Evolutionary conservation across 2,113 vertebrate species (phyloP).

Genomic region (Platysternon megacephalum): DNA sequence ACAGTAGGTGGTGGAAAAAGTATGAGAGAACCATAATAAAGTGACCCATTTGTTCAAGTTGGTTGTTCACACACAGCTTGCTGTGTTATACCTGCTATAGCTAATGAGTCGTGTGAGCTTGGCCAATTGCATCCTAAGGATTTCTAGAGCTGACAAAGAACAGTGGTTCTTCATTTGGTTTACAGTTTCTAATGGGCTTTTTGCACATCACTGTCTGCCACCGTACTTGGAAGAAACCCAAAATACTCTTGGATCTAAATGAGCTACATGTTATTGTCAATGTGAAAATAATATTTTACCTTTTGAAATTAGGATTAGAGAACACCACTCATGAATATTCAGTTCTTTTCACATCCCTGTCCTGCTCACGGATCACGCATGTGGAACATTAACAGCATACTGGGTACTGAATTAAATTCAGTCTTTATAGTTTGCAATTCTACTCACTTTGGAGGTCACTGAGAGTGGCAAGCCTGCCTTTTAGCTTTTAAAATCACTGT

Average conservation of each 20-base stretch:
- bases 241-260: slow-evolving; percentile 4
- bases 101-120: background rate
- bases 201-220: slow-evolving; percentile 27
- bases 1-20: background rate
- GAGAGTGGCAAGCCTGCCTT: slow-evolving; percentile 50
- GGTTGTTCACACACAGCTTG: background rate
- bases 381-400: slow-evolving; percentile 49
- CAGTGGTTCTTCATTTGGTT: slow-evolving; percentile 7
- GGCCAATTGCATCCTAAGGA: slow-evolving; percentile 29
- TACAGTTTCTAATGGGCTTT: slow-evolving; percentile 50
- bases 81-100: background rate
- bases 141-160: slow-evolving; percentile 36
- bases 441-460: slow-evolving; percentile 50
- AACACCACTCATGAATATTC: slow-evolving; percentile 65
- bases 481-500: slow-evolving; percentile 49
- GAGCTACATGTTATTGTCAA: slow-evolving; percentile 22
- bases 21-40: background rate
- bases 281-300: slow-evolving; percentile 57
- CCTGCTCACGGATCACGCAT: slow-evolving; percentile 66
- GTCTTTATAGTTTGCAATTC: slow-evolving; percentile 60
- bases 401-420: slow-evolving; percentile 61
- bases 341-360: slow-evolving; percentile 44
- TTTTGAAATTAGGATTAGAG: slow-evolving; percentile 67
- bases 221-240: slow-evolving; percentile 32
- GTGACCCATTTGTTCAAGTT: background rate